Base-by-base conservation (phyloP, 2,888 invertebrate species). In the Octodonta nipae region DNA sequence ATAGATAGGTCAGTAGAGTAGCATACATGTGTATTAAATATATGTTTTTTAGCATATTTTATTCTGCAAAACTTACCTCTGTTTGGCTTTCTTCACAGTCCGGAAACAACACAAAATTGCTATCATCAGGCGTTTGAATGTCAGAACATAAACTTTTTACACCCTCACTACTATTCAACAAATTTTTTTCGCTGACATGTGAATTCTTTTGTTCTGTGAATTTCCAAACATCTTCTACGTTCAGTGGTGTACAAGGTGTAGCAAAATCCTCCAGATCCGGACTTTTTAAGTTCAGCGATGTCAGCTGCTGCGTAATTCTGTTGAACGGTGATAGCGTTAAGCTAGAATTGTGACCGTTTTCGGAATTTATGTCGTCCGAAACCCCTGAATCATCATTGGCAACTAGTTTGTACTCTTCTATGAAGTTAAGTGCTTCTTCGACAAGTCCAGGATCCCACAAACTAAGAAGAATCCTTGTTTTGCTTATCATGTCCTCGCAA, bases 381-480 rank as follows among this genome's bases (percentile, higher is more conserved):
- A 55, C 56, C 12, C 57, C 59, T 3, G 58, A 58, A 49, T 60
- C 61, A 22, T 60, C 60, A 4, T 55, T 55, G 4, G 46, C 37
- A 47, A 61, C 53, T 5, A 74, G 63, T 57, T 77, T 80, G 49
- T 83, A 77, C 56, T 82, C 78, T 47, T 87, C 86, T 28, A 89
- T 74, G 49, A 80, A 83, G 6, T 77, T 75, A 26, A 91, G 67
- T 0, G 87, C 83, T 54, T 89, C 86, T 54, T 89, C 88, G 0
- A 91, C 80, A 20, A 86, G 64, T 5, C 75, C 75, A 0, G 85
- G 81, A 55, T 89, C 86, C 83, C 89, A 91, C 2, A 89, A 69
- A 30, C 78, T 76, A 2, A 88, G 64, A 34, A 91, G 65, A 30
- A 81, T 80, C 40, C 79, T 71, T 0, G 86, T 80, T 68, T 85